phyloP scores from a whole-genome alignment of 1,140 invertebrate species.

The Drosophila pallidifrons region DNA sequence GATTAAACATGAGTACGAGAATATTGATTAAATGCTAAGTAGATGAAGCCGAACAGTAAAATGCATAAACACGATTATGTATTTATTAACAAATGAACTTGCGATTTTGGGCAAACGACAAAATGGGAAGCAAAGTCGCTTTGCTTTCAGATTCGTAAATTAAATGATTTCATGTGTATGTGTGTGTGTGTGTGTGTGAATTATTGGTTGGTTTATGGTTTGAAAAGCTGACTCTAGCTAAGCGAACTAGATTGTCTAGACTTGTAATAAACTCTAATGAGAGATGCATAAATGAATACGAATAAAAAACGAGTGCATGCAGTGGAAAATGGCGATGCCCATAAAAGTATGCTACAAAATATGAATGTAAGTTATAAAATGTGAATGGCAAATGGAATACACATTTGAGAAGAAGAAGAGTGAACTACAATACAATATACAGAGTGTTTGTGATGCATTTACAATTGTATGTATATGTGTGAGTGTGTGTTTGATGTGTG shows the following conservation, averaged over 20 bases:
- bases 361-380: background rate
- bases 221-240: background rate
- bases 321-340: background rate
- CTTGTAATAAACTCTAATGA: background rate
- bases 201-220: background rate
- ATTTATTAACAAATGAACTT: slow-evolving; percentile 24
- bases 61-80: slow-evolving; percentile 9
- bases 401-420: background rate
- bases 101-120: slow-evolving; percentile 20
- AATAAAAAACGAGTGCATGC: slow-evolving; percentile 22
- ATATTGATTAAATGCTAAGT: slow-evolving; percentile 29
- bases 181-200: slow-evolving; percentile 18
- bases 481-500: background rate
- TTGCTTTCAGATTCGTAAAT: slow-evolving; percentile 9
- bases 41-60: slow-evolving; percentile 62
- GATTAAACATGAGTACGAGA: background rate
- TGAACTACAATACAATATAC: background rate
- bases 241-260: background rate
- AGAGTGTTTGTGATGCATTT: slow-evolving; percentile 33
- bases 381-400: background rate
- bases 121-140: slow-evolving; percentile 21
- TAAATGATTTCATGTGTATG: slow-evolving; percentile 16
- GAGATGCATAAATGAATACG: background rate
- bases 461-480: background rate
- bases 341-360: slow-evolving; percentile 16